Evolutionary conservation across 2,113 vertebrate genomes (phyloP), one percentile per base, ranked within the genome.

Genomic region (Hippocampus comes): DNA sequence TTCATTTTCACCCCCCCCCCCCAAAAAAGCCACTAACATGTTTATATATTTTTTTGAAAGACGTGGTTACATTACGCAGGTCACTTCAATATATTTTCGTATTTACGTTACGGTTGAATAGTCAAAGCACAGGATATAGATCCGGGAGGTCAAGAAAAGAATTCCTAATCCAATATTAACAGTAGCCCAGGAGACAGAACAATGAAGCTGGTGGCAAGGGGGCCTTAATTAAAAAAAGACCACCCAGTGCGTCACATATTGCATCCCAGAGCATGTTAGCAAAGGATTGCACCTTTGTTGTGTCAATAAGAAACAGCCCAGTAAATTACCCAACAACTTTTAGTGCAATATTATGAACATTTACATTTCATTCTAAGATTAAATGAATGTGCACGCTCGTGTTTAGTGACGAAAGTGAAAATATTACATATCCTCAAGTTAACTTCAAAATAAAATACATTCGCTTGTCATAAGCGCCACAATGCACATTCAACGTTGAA

Each of bases 121-220:
- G 20, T 51, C 2, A 34, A n/a, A 18, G 49, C 75, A 73, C 81
- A 77, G 84, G 81, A 86, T 82, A 56, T 80, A 74, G 57, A 86
- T 75, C 77, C 72, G 72, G 74, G 81, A 75, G 15, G 68, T 46
- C 63, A 65, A 43, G 78, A 75, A n/a, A 73, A 55, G 71, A 63
- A 30, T 78, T 55, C 66, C 79, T 75, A 75, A 78, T 79, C 80
- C 88, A 86, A 77, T 87, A 80, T 86, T 88, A 89, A 81, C 82
- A 68, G 84, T 87, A 76, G 78, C 85, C 90, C 71, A 78, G 84
- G 89, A 82, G 78, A 91, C 78, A 14, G 64, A 85, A 78, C 73
- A 68, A 63, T 30, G 73, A 79, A 79, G 78, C 23, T 8, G 10
- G 43, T 46, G 43, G 43, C 2, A 15, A 23, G 72, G 74, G 49